Conservation (phyloP, 2,113 vertebrate species). For the Hippoglossus stenolepis region DNA sequence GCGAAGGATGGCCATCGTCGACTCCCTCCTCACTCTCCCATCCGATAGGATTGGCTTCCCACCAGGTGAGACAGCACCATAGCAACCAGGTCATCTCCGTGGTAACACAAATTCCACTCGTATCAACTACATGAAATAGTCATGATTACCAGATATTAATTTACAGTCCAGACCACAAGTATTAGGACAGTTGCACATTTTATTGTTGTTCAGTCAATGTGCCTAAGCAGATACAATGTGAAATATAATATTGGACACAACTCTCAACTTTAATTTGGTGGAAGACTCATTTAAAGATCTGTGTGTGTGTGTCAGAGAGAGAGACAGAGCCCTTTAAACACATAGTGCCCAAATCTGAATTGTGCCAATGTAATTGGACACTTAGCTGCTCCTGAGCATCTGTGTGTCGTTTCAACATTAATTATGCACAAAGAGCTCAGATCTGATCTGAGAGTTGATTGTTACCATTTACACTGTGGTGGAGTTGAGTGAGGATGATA, state of each 20-base stretch:
- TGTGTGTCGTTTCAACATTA: neutral
- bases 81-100: constrained; percentile 30
- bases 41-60: constrained; percentile 83
- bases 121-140: neutral
- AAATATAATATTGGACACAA: too few species aligned
- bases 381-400: neutral
- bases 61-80: constrained; percentile 82
- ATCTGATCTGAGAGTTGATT: too few species aligned
- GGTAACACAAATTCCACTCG: constrained; percentile 7
- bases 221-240: neutral
- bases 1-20: constrained; percentile 87
- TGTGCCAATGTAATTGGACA: too few species aligned
- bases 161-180: neutral
- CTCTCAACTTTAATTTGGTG: too few species aligned
- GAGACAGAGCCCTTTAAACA: too few species aligned
- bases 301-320: too few species aligned
- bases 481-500: neutral
- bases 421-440: neutral
- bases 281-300: too few species aligned
- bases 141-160: neutral
- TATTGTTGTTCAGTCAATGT: neutral
- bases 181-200: neutral
- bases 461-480: neutral
- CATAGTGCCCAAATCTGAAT: too few species aligned
- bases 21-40: constrained; percentile 82